Percentiles rank a stretch among this genome's conserved stretches.
Evolutionary conservation across 2,113 vertebrate genomes (phyloP).

Genomic region (Zootoca vivipara): DNA sequence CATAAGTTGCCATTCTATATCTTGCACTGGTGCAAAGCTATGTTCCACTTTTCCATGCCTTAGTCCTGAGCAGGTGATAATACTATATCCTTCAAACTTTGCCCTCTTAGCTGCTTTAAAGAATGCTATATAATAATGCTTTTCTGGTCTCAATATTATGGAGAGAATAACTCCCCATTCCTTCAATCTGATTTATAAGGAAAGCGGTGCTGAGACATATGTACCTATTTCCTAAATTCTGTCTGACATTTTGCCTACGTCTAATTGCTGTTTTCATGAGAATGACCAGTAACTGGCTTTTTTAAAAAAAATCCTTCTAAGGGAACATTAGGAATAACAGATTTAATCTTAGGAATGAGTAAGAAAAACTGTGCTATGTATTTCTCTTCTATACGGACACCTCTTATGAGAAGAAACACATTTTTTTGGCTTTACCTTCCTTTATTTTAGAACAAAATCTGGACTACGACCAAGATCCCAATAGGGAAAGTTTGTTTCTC

Average conservation of each 20-base stretch:
- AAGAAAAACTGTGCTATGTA: conserved; percentile 19
- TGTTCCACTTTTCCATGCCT: not conserved
- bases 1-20: not conserved
- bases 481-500: not conserved
- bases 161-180: not conserved
- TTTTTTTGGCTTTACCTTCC: conserved; percentile 8
- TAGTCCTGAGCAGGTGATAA: not conserved
- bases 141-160: not conserved
- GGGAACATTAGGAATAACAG: conserved; percentile 10
- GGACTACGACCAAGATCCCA: conserved; percentile 22
- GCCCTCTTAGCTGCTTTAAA: not conserved
- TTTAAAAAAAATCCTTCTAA: conserved; percentile 1
- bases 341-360: conserved; percentile 17
- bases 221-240: not conserved
- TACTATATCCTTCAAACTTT: not conserved
- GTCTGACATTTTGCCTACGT: not conserved
- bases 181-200: conserved; percentile 4
- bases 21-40: not conserved
- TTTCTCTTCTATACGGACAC: not conserved
- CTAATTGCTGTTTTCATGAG: conserved; percentile 15
- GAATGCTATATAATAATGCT: not conserved
- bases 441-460: conserved; percentile 30
- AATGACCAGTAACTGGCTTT: conserved; percentile 13
- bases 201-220: not conserved
- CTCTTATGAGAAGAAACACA: conserved; percentile 22